These are phyloP conservation scores for Caenorhabditis brenneri DNA, from an alignment of 1,140 invertebrate species.

Conservation along the genomic window DNA sequence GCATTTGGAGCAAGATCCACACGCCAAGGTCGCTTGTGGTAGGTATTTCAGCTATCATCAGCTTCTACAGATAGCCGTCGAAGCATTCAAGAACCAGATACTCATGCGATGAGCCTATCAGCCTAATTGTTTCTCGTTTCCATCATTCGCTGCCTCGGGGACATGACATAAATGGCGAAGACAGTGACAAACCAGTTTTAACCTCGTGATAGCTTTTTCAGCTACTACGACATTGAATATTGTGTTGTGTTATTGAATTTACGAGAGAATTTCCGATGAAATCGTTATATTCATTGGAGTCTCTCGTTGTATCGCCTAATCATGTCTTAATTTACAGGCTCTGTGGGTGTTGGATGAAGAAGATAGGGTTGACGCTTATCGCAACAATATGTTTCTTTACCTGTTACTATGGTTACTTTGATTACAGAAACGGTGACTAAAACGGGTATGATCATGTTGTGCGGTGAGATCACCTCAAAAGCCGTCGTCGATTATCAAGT, in stretches of 20 bases:
- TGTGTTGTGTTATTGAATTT: not conserved
- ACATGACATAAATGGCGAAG: not conserved
- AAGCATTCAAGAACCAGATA: not conserved
- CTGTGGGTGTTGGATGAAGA: not conserved
- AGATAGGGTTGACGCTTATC: slow-evolving; percentile 8
- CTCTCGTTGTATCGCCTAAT: not conserved
- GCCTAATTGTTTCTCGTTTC: not conserved
- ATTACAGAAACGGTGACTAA: slow-evolving; percentile 74
- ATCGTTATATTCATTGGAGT: not conserved
- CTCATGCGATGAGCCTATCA: not conserved
- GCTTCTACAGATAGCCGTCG: not conserved
- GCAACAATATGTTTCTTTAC: slow-evolving; percentile 36
- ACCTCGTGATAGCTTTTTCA: not conserved
- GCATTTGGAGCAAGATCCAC: slow-evolving; percentile 90
- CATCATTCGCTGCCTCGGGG: not conserved
- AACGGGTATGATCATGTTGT: slow-evolving; percentile 77
- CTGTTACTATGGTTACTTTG: slow-evolving; percentile 42
- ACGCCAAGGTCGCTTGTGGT: slow-evolving; percentile 95
- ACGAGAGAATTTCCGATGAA: not conserved
- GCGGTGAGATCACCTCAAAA: slow-evolving; percentile 77
- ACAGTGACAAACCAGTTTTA: not conserved
- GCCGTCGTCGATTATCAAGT: slow-evolving; percentile 95
- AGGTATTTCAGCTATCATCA: not conserved
- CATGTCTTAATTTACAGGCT: slow-evolving; percentile 3
- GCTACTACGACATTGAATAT: not conserved